Base-by-base conservation (phyloP, 2,888 invertebrate genomes). In the Cerceris ruficornis region DNA sequence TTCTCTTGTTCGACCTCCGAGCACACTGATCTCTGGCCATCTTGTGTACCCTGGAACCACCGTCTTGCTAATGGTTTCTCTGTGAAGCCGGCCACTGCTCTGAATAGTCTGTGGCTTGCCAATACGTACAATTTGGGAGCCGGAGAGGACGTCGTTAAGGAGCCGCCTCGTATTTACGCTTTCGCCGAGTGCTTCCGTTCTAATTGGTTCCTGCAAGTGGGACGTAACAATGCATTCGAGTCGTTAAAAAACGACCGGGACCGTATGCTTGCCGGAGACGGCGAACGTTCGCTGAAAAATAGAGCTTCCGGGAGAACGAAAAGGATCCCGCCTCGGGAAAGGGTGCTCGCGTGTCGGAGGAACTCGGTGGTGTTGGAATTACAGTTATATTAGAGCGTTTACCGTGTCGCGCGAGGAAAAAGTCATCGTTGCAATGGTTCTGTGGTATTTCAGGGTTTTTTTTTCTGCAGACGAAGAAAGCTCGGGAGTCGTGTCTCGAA, bases 121-220 rank as follows among this genome's bases (percentile, higher is more conserved):
- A 58, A 55, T 49, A 54, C 39, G 57, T 55, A 68, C 66, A 57
- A 80, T 77, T 80, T 78, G 71, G 17, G 50, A 61, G 13, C 75
- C 64, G 68, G 70, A 17, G 69, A 54, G 71, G 64, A 84, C 57
- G 69, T 76, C 75, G 66, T 83, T 83, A 77, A 75, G 67, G 49
- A 71, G 67, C 66, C 60, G 41, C 54, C 14, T 17, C 43, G 49
- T 61, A 49, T 75, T 71, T 75, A 71, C 61, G 54, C 59, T 58
- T 58, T 41, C 62, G 39, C 28, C 14, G 41, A 50, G 50, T 11
- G 50, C 60, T 61, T 15, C 13, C 73, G 50, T 72, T 69, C 58
- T 66, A 77, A 69, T 66, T 66, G 72, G 57, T 50, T 15, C 17
- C 8, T 2, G 62, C 6, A 17, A 39, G 15, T 14, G 43, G 50